Evolutionary conservation across 1,140 invertebrate genomes (phyloP).

Genomic region (Theocolax elegans): DNA sequence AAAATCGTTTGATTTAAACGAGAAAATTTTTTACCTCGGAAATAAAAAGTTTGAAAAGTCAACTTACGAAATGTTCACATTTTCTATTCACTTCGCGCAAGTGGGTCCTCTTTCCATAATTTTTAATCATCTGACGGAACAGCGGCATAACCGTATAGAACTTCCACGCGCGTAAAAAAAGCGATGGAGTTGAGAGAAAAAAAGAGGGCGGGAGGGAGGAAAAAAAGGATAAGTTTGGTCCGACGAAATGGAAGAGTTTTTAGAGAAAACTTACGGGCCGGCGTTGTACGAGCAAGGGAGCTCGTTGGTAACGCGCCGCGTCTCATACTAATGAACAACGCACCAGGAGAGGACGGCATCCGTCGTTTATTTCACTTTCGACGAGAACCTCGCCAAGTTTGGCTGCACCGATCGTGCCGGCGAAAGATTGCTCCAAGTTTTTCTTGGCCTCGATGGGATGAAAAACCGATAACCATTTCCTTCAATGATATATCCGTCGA

Average conservation of each 20-base stretch:
- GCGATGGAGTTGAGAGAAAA: too few species aligned
- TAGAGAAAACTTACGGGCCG: slow-evolving; percentile 14
- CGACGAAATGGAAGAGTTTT: too few species aligned
- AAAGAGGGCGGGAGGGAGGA: too few species aligned
- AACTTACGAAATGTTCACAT: slow-evolving; percentile 9
- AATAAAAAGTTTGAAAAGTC: not conserved
- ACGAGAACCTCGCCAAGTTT: not conserved
- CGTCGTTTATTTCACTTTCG: slow-evolving; percentile 34
- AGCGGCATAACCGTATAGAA: not conserved
- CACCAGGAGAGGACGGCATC: not conserved
- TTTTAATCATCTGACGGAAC: slow-evolving; percentile 29
- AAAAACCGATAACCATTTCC: slow-evolving; percentile 17
- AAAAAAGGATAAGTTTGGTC: too few species aligned
- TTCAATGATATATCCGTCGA: not conserved
- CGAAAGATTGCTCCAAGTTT: slow-evolving; percentile 20
- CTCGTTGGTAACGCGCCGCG: not conserved
- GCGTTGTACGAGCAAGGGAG: not conserved
- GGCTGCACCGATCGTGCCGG: not conserved
- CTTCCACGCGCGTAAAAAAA: not conserved
- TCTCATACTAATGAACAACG: slow-evolving; percentile 40
- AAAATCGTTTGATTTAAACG: too few species aligned
- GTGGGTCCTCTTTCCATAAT: slow-evolving; percentile 24
- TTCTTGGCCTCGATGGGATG: not conserved
- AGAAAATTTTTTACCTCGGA: too few species aligned
- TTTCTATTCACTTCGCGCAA: slow-evolving; percentile 3